These are phyloP conservation scores for Mesochorus sp. DNA, from an alignment of 2,888 invertebrate genomes.

Conservation along the genomic window DNA sequence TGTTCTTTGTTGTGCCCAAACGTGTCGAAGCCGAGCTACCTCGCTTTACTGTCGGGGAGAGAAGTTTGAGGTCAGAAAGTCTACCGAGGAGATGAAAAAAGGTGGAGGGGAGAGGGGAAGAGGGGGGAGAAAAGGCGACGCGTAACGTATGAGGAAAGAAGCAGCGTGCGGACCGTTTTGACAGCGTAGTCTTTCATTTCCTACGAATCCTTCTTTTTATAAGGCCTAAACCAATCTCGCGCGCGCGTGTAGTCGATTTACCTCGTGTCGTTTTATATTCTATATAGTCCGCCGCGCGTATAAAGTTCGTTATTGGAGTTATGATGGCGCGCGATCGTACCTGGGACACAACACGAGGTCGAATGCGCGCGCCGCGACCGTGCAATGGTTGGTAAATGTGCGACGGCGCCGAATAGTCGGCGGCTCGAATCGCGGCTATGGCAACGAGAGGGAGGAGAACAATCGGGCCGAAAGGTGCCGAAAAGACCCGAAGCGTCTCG, in stretches of 20 bases:
- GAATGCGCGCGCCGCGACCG: conserved; percentile 79
- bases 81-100: not conserved
- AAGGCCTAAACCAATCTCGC: not conserved
- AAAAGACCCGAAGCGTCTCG: not conserved
- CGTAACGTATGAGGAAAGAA: conserved; percentile 23
- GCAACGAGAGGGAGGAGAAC: not conserved
- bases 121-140: not conserved
- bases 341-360: conserved; percentile 75
- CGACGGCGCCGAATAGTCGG: not conserved
- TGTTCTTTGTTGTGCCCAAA: not conserved
- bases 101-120: not conserved
- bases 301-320: not conserved
- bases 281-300: not conserved
- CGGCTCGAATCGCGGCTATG: not conserved
- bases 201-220: conserved; percentile 24
- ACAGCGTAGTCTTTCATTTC: conserved; percentile 51
- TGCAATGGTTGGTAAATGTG: conserved; percentile 39
- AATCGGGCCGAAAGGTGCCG: not conserved
- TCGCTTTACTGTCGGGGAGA: not conserved
- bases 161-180: not conserved
- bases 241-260: not conserved
- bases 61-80: conserved; percentile 9
- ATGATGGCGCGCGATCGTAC: conserved; percentile 56
- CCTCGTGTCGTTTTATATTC: not conserved
- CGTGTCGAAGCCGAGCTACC: too few relatives aligned